Conservation (phyloP, 2,888 invertebrate species). For the Polymixis lichenea region DNA sequence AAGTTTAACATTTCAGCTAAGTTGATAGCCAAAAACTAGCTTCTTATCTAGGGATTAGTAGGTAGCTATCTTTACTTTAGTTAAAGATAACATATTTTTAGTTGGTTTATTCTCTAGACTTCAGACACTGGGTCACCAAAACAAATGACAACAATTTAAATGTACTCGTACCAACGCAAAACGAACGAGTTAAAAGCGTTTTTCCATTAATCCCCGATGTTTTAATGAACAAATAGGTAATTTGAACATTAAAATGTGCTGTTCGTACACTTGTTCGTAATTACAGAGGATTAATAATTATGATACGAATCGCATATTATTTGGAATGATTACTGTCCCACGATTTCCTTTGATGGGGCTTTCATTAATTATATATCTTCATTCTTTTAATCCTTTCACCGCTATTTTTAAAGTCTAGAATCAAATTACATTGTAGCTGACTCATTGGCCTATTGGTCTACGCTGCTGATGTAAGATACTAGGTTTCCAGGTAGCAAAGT, state of each 20-base stretch:
- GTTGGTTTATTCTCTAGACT: neutral
- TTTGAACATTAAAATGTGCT: slow-evolving; percentile 46
- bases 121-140: slow-evolving; percentile 18
- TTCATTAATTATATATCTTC: slow-evolving; percentile 24
- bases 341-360: slow-evolving; percentile 32
- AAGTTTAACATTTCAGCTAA: slow-evolving; percentile 8
- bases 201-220: slow-evolving; percentile 47
- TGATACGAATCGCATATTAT: slow-evolving; percentile 50
- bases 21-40: neutral
- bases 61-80: neutral
- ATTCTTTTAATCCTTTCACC: neutral
- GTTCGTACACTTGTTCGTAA: slow-evolving; percentile 47
- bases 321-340: slow-evolving; percentile 30
- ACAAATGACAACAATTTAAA: slow-evolving; percentile 40
- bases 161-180: slow-evolving; percentile 12
- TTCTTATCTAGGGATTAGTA: neutral
- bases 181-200: slow-evolving; percentile 30
- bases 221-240: slow-evolving; percentile 52
- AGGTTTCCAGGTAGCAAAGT: slow-evolving; percentile 11
- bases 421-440: slow-evolving; percentile 1
- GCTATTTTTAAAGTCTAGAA: slow-evolving; percentile 12
- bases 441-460: neutral
- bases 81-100: slow-evolving; percentile 1
- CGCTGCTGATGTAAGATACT: slow-evolving; percentile 12
- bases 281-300: slow-evolving; percentile 50